Percentiles rank a stretch among this genome's conserved stretches.
These are phyloP conservation scores for Tigriopus japonicus DNA, from an alignment of 1,140 invertebrate species.

Conservation along the genomic window DNA sequence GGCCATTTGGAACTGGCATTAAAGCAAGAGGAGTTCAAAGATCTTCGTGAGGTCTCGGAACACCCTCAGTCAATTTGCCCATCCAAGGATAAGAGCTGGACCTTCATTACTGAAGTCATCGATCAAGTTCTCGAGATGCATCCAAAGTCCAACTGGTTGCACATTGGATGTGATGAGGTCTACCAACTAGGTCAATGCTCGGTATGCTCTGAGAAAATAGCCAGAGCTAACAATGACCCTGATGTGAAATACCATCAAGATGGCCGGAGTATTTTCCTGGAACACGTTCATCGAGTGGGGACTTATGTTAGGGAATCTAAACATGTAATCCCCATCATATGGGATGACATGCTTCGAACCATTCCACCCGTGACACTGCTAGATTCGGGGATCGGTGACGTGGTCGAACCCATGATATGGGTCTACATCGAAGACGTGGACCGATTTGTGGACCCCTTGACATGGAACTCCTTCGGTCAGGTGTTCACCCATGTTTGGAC, in stretches of 20 bases:
- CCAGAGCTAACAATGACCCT: slow-evolving; percentile 19
- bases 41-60: slow-evolving; percentile 27
- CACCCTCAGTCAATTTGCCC: slow-evolving; percentile 26
- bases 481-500: slow-evolving; percentile 34
- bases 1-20: slow-evolving; percentile 26
- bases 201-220: slow-evolving; percentile 36
- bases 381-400: slow-evolving; percentile 20
- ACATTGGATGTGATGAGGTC: slow-evolving; percentile 33
- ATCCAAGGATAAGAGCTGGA: slow-evolving; percentile 22
- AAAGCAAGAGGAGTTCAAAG: slow-evolving; percentile 28
- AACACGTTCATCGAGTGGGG: slow-evolving; percentile 25
- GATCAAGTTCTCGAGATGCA: slow-evolving; percentile 28
- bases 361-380: slow-evolving; percentile 20
- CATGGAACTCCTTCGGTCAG: slow-evolving; percentile 26
- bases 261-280: slow-evolving; percentile 30
- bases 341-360: slow-evolving; percentile 35
- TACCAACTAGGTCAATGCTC: slow-evolving; percentile 54
- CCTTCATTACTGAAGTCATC: slow-evolving; percentile 27
- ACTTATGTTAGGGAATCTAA: slow-evolving; percentile 22
- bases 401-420: slow-evolving; percentile 27
- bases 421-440: slow-evolving; percentile 24
- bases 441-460: slow-evolving; percentile 22
- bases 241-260: slow-evolving; percentile 22
- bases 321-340: slow-evolving; percentile 27
- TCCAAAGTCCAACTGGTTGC: slow-evolving; percentile 24